Evolutionary conservation across 2,888 invertebrate species (phyloP).

Genomic region (Minunthozetes semirufus): DNA sequence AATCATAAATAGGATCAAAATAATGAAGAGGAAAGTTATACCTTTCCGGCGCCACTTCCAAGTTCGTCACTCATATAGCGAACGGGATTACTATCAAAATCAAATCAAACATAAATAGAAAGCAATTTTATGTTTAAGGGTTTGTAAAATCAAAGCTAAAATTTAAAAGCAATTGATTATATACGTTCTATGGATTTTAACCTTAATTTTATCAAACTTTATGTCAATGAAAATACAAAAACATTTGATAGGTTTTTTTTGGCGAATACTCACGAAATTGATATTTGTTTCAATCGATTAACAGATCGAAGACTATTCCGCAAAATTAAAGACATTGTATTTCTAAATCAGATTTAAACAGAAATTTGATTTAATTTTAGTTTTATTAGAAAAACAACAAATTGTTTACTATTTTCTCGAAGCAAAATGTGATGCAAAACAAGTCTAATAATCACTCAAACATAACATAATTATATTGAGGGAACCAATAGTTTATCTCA

Average conservation of each 20-base stretch:
- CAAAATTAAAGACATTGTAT: neutral
- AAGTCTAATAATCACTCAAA: neutral
- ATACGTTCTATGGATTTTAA: neutral
- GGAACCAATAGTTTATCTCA: neutral
- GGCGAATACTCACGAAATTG: neutral
- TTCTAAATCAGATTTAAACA: neutral
- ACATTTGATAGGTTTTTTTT: neutral
- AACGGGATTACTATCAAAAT: neutral
- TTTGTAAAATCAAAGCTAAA: too few relatives aligned
- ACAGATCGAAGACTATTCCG: neutral
- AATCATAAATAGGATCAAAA: neutral
- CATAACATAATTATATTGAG: neutral
- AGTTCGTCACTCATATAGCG: neutral
- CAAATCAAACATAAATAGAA: neutral
- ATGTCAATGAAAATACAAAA: neutral
- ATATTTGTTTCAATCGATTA: neutral
- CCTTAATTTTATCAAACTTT: neutral
- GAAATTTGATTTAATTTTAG: neutral
- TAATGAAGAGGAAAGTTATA: neutral
- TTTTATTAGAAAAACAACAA: neutral
- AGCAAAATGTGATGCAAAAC: neutral
- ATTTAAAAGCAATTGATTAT: neutral
- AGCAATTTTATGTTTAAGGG: neutral
- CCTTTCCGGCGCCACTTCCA: conserved; percentile 12
- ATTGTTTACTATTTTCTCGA: neutral